These are phyloP conservation scores for Colaptes auratus DNA, from an alignment of 2,113 vertebrate species.

Conservation along the genomic window DNA sequence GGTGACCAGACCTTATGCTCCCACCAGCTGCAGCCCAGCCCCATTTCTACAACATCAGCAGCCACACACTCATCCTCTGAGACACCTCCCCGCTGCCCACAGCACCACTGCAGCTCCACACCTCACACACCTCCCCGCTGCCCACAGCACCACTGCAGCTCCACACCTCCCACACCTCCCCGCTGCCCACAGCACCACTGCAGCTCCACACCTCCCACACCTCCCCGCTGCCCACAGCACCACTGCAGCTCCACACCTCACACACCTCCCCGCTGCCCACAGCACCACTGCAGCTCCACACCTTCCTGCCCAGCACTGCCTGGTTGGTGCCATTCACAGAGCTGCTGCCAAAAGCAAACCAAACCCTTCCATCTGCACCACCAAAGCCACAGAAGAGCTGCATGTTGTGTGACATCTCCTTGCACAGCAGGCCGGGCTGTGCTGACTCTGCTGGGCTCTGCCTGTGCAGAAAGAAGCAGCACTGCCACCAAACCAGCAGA, in stretches of 20 bases:
- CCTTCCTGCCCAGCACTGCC: background rate
- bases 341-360: constrained; percentile 6
- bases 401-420: background rate
- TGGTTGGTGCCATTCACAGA: background rate
- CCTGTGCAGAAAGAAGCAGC: background rate
- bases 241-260: background rate
- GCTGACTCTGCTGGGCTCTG: background rate
- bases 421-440: background rate
- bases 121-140: too few species aligned
- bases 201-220: too few species aligned
- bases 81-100: too few species aligned
- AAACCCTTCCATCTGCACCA: background rate
- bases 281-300: background rate
- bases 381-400: background rate
- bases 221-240: background rate
- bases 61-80: too few species aligned
- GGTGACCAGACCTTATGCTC: too few species aligned
- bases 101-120: too few species aligned
- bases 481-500: background rate
- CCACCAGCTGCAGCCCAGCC: background rate
- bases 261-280: accelerated
- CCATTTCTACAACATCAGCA: background rate
- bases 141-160: too few species aligned
- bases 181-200: too few species aligned
- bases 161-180: too few species aligned